phyloP scores from a whole-genome alignment of 2,113 vertebrate genomes.

The Sula dactylatra region DNA sequence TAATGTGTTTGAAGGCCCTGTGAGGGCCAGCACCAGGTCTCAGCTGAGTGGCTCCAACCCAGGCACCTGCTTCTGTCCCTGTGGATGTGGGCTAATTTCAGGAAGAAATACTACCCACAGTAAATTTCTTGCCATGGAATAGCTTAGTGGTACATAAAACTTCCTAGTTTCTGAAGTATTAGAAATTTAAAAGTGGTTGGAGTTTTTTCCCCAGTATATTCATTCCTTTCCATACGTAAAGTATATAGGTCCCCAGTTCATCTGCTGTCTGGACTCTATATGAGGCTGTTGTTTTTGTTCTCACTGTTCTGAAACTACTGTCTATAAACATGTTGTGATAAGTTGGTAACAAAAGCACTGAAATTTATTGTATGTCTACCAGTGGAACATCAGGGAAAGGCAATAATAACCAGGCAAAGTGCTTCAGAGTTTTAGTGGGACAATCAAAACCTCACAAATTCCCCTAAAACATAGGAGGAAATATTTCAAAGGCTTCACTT shows the following conservation, averaged over 20 bases:
- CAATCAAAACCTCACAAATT: constrained; percentile 59
- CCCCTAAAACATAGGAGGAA: constrained; percentile 45
- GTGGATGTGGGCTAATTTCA: not conserved
- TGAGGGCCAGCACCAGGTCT: not conserved
- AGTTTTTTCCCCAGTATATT: not conserved
- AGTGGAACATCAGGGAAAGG: constrained; percentile 28
- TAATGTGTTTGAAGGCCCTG: not conserved
- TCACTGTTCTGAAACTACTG: not conserved
- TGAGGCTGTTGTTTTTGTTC: constrained; percentile 28
- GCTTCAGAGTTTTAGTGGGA: constrained; percentile 47
- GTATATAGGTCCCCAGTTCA: not conserved
- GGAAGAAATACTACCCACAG: not conserved
- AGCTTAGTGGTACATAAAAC: not conserved
- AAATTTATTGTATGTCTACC: constrained; percentile 41
- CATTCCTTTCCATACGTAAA: not conserved
- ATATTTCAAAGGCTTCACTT: constrained; percentile 59
- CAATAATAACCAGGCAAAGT: constrained; percentile 55
- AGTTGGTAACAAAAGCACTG: constrained; percentile 46
- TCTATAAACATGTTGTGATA: constrained; percentile 38
- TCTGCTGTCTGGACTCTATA: not conserved
- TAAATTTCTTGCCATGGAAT: not conserved
- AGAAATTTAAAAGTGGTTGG: not conserved
- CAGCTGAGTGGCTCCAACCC: not conserved
- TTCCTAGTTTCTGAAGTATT: not conserved
- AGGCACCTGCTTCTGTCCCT: not conserved